A percentile compares a stretch with the other conserved stretches of the same genome.
phyloP scores from a whole-genome alignment of 2,888 invertebrate species.

The Sericinus montela region DNA sequence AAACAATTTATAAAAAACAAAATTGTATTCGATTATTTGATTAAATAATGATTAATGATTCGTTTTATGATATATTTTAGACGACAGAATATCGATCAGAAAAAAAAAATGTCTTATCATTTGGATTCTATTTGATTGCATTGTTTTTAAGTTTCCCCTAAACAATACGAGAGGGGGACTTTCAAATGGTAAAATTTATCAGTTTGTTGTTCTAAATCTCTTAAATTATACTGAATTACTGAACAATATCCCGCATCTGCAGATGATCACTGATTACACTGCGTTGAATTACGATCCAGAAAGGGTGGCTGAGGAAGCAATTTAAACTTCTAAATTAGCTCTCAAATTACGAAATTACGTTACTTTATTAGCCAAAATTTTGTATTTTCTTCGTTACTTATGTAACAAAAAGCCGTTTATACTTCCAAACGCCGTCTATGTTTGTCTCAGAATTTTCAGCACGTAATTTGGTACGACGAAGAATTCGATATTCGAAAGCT shows the following conservation, averaged over 20 bases:
- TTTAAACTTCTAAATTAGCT: slow-evolving; percentile 24
- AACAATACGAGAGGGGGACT: neutral
- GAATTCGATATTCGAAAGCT: no score
- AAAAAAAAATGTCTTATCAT: no score
- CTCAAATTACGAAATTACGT: slow-evolving; percentile 18
- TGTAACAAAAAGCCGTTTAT: slow-evolving; percentile 16
- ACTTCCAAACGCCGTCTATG: neutral
- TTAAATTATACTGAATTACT: slow-evolving; percentile 15
- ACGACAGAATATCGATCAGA: no score
- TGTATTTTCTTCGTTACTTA: slow-evolving; percentile 19
- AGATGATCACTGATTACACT: slow-evolving; percentile 18
- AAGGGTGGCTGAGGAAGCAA: slow-evolving; percentile 20
- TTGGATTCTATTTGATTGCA: no score
- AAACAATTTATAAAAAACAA: no score
- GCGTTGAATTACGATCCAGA: slow-evolving; percentile 14
- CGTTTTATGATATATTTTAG: no score
- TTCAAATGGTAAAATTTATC: slow-evolving; percentile 3
- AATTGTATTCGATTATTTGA: no score
- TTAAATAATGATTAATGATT: no score
- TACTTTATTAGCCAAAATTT: slow-evolving; percentile 17
- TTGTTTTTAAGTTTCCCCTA: neutral
- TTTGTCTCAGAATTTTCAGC: neutral
- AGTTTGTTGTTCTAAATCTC: slow-evolving; percentile 5
- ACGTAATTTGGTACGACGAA: no score
- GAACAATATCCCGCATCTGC: slow-evolving; percentile 17